Evolutionary conservation across 2,113 vertebrate genomes (phyloP).

Genomic region (Bubo blakistoni): DNA sequence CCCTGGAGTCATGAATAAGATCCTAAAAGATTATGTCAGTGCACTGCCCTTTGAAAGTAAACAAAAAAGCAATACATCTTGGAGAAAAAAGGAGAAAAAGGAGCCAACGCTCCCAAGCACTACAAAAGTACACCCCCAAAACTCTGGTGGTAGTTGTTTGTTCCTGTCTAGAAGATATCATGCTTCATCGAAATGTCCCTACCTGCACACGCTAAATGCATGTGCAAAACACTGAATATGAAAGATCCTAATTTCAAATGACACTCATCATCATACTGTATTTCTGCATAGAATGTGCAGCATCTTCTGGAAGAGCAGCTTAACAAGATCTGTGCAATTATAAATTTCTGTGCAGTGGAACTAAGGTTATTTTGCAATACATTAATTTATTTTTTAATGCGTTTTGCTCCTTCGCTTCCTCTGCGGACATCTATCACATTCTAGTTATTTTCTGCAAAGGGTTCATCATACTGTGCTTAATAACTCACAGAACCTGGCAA

Average conservation of each 20-base stretch:
- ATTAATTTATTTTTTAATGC: conserved; percentile 49
- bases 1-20: not conserved
- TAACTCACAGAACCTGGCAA: conserved; percentile 43
- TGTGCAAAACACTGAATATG: not conserved
- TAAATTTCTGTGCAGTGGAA: conserved; percentile 30
- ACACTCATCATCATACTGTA: not conserved
- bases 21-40: not conserved
- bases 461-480: conserved; percentile 50
- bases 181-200: not conserved
- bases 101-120: not conserved
- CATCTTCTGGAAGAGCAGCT: not conserved
- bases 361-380: conserved; percentile 38
- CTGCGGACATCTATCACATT: conserved; percentile 57
- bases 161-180: not conserved
- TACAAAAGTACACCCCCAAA: not conserved
- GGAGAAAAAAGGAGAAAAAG: too few relatives aligned
- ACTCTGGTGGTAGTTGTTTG: not conserved
- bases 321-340: conserved; percentile 42
- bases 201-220: not conserved
- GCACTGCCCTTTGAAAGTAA: not conserved
- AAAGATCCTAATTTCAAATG: not conserved
- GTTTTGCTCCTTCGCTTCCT: conserved; percentile 46
- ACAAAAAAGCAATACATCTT: not conserved
- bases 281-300: not conserved
- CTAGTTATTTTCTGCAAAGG: conserved; percentile 49